Evolutionary conservation across 2,797 vertebrate genomes (phyloP), one percentile per base, ranked within the genome.

Genomic region (Gallinago nigripennis): DNA sequence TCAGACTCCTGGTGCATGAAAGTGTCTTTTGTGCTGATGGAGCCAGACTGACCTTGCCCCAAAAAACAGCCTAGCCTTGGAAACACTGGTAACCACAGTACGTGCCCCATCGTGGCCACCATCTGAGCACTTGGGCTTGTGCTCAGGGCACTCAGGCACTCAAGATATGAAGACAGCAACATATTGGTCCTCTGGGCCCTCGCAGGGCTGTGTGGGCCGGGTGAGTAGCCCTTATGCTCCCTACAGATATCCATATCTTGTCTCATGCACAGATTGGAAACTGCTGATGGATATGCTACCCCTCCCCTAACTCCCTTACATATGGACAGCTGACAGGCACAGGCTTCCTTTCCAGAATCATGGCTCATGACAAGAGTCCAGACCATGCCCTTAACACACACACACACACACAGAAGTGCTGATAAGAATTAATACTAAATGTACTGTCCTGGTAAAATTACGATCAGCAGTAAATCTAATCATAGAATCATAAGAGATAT

Each of bases 31-130:
- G 21, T 41, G 50, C 54, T 63, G 58, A 61, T 21, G 0, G 3
- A 77, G 15, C 8, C 21, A 78, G 45, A 30, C 31, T 84, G 53
- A 78, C 35, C 16, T 57, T 61, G 12, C 35, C 80, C 31, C 11
- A 57, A 23, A 66, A 54, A 73, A 27, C 2, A 46, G 41, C 41
- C 0, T 23, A 53, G 25, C 46, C 16, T 81, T 53, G 14, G n/a
- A 50, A 86, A 9, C 45, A 51, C 0, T 7, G 8, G 13, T 28
- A 66, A 33, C 9, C 17, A 21, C 11, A 64, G n/a, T 12, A 28
- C 0, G 0, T 31, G 41, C 11, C 61, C 57, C n/a, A 16, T 45
- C 0, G 1, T 1, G 31, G 27, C 27, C 33, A 76, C 16, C 37
- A 45, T 28, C 30, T 24, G 61, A 78, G 76, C 23, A 30, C 41